Base-by-base conservation (phyloP, 2,797 vertebrate genomes). In the Odontamblyopus lacepedii region DNA sequence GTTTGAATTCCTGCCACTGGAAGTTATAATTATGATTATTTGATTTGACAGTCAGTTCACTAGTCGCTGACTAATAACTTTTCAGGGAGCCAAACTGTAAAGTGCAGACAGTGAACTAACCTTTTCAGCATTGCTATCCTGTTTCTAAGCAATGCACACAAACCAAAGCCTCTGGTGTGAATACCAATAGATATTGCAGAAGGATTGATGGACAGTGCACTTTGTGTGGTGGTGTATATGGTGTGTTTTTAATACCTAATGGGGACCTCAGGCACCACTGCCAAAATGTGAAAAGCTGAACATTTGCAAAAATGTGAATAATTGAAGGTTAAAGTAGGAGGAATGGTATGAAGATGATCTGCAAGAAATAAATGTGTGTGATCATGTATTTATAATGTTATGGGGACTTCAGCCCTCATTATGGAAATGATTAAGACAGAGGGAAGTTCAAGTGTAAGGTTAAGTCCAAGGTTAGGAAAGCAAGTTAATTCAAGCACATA, bases 121-220 rank as follows among this genome's bases (percentile, higher is more conserved):
- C 67, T 69, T 59, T 59, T 57, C 32, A 69, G 53, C 67, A 69
- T 56, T 23, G 55, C 53, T 59, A 38, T 69, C 51, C 30, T 59
- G 57, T 62, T 60, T 59, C 55, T 59, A 69, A 57, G 55, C 53
- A 69, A 69, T 38, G 67, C 55, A 35, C 56, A 69, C 55, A 60
- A 69, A 59, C 67, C 48, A 66, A 67, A 67, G 32, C 67, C 30
- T 69, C 67, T 41, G 32, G 53, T 41, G 55, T 69, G 67, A 69
- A 57, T 69, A 57, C 53, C 53, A 69, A 69, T 57, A 59, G 53
- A 68, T 68, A 56, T 23, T 38, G 30, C 16, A 59, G 67, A 69
- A 38, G 35, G 67, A 59, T 69, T 57, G 67, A 57, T 69, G 32
- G 67, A 69, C 67, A 69, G 53, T 6, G 64, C 65, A 67, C 65